Conservation (phyloP, 2,113 vertebrate genomes). For the Mormyrus lacerda region DNA sequence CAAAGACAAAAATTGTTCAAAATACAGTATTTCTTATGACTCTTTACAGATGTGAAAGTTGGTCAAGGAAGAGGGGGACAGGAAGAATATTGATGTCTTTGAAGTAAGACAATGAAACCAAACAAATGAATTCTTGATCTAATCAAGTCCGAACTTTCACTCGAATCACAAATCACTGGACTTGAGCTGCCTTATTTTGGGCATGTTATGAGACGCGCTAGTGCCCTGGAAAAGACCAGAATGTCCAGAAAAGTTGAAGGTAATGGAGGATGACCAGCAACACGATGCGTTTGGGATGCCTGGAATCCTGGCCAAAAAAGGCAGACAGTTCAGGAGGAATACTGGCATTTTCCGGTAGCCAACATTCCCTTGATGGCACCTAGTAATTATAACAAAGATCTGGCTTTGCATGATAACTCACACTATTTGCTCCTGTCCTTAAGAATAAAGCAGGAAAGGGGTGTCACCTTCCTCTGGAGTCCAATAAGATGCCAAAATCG, state of each 20-base stretch:
- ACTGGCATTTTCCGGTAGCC: not conserved
- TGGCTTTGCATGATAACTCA: not conserved
- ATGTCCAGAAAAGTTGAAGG: not conserved
- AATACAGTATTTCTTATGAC: not conserved
- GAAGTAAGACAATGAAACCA: not conserved
- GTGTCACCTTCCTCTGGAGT: not conserved
- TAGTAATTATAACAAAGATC: not conserved
- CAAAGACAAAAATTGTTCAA: not conserved
- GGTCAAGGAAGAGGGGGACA: not conserved
- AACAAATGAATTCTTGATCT: not conserved
- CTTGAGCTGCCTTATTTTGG: not conserved
- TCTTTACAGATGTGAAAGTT: not conserved
- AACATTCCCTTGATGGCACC: not conserved
- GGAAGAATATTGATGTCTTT: not conserved
- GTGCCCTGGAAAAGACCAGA: not conserved
- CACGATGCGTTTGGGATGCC: not conserved
- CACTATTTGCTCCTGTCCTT: not conserved
- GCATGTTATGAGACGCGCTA: not conserved
- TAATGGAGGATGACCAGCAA: not conserved
- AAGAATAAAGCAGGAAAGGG: not conserved
- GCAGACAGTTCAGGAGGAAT: not conserved
- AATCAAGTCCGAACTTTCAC: not conserved
- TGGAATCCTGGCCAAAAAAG: not conserved
- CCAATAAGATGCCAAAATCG: not conserved
- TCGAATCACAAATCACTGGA: not conserved